Conservation (phyloP, 2,113 vertebrate genomes). For the Tetrao urogallus region DNA sequence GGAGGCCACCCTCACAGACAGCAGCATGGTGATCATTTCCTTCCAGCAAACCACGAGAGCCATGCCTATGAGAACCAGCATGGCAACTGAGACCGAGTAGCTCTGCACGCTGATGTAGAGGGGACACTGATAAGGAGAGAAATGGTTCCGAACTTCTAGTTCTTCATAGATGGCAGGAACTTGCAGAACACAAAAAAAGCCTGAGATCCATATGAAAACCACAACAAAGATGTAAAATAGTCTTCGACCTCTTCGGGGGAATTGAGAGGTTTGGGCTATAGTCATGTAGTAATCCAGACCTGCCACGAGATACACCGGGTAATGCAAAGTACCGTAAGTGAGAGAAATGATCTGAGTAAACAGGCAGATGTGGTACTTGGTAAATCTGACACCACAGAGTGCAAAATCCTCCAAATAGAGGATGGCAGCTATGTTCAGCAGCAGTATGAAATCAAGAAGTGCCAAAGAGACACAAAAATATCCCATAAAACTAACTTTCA, state of each 20-base stretch:
- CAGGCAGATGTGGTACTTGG: constrained; percentile 84
- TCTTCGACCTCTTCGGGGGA: constrained; percentile 15
- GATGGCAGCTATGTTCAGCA: constrained; percentile 69
- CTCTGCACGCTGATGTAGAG: constrained; percentile 74
- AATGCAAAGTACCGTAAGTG: constrained; percentile 76
- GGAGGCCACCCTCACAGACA: constrained; percentile 63
- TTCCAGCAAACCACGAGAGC: constrained; percentile 58
- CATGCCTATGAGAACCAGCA: constrained; percentile 64
- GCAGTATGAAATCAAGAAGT: constrained; percentile 75
- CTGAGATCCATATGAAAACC: constrained; percentile 73
- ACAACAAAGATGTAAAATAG: constrained; percentile 57
- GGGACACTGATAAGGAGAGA: constrained; percentile 67
- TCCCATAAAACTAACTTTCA: constrained; percentile 78
- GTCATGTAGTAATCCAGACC: constrained; percentile 79
- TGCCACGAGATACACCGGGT: constrained; percentile 75
- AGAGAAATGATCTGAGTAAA: constrained; percentile 82
- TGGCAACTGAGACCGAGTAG: constrained; percentile 67
- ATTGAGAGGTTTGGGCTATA: constrained; percentile 32
- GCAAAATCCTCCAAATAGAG: constrained; percentile 71
- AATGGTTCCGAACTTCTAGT: constrained; percentile 3
- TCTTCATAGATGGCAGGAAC: constrained; percentile 40
- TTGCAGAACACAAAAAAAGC: constrained; percentile 72
- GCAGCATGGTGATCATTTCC: constrained; percentile 63
- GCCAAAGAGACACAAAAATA: constrained; percentile 84
- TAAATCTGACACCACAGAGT: constrained; percentile 77